Evolutionary conservation across 2,888 invertebrate genomes (phyloP).

Genomic region (Anodontia alba): DNA sequence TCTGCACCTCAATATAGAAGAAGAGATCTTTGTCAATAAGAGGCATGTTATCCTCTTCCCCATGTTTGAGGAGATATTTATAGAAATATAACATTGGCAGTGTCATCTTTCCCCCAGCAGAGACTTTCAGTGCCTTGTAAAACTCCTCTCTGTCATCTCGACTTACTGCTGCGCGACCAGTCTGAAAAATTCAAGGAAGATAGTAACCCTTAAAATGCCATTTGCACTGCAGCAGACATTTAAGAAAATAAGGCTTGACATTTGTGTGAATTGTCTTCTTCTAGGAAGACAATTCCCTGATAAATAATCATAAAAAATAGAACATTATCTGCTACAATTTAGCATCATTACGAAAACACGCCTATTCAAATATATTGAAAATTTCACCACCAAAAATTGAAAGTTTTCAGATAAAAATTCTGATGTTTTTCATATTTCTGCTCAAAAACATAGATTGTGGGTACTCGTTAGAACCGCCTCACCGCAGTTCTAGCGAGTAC

Average conservation of each 20-base stretch:
- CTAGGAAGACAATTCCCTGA: background rate
- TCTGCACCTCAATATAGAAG: constrained; percentile 84
- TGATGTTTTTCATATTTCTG: no score
- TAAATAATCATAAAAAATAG: background rate
- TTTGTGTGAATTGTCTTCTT: no score
- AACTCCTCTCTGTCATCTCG: constrained; percentile 83
- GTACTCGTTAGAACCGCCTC: no score
- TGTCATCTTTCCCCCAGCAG: constrained; percentile 78
- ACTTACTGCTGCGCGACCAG: constrained; percentile 78
- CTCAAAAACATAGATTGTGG: no score
- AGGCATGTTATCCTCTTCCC: constrained; percentile 81
- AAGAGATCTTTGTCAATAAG: constrained; percentile 83
- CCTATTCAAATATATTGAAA: no score
- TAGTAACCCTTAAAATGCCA: no score
- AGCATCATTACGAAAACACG: no score
- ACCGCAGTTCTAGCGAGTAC: no score
- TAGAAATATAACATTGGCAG: constrained; percentile 83
- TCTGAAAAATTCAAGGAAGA: constrained; percentile 42
- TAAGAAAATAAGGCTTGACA: no score
- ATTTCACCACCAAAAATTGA: no score
- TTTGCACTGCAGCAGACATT: background rate
- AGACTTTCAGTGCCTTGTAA: constrained; percentile 76
- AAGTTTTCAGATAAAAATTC: no score
- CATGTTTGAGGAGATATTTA: constrained; percentile 83
- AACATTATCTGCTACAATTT: no score